A percentile compares a stretch with the other conserved stretches of the same genome.
Conservation (phyloP, 2,797 vertebrate species). For the Anniella stebbinsi region DNA sequence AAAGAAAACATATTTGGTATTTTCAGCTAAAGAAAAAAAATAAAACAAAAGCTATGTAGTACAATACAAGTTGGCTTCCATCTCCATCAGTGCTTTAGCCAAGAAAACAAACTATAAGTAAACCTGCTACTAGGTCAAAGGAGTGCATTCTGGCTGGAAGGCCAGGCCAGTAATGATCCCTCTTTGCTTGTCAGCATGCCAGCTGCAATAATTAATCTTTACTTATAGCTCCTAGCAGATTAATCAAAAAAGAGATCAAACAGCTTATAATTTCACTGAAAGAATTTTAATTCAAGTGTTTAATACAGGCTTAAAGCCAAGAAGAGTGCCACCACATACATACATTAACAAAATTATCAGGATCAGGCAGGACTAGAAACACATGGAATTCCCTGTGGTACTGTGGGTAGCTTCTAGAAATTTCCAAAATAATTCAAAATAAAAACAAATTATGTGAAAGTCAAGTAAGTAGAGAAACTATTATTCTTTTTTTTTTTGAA, state of each 20-base stretch:
- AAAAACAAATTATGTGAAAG: not conserved
- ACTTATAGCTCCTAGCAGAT: constrained; percentile 28
- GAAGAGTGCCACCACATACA: not conserved
- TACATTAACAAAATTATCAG: not conserved
- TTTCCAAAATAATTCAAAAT: not conserved
- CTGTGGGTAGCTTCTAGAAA: not conserved
- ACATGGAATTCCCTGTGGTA: not conserved
- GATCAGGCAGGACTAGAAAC: not conserved
- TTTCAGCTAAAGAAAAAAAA: constrained; percentile 40
- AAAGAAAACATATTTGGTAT: constrained; percentile 31
- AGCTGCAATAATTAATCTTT: constrained; percentile 51
- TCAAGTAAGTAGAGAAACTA: not conserved
- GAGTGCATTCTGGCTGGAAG: constrained; percentile 46
- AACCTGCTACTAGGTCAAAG: constrained; percentile 51
- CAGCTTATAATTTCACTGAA: constrained; percentile 43
- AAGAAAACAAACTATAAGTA: constrained; percentile 58
- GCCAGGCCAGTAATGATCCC: constrained; percentile 48
- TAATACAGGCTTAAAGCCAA: constrained; percentile 4
- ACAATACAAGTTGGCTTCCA: constrained; percentile 45
- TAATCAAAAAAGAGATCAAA: constrained; percentile 40
- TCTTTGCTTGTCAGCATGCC: constrained; percentile 6
- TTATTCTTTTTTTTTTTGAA: too few species aligned
- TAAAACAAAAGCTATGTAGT: constrained; percentile 27
- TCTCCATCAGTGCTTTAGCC: constrained; percentile 22
- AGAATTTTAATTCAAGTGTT: constrained; percentile 30